Percentiles rank a stretch among this genome's conserved stretches.
phyloP scores from a whole-genome alignment of 2,797 vertebrate species.

The Malurus leucopterus region DNA sequence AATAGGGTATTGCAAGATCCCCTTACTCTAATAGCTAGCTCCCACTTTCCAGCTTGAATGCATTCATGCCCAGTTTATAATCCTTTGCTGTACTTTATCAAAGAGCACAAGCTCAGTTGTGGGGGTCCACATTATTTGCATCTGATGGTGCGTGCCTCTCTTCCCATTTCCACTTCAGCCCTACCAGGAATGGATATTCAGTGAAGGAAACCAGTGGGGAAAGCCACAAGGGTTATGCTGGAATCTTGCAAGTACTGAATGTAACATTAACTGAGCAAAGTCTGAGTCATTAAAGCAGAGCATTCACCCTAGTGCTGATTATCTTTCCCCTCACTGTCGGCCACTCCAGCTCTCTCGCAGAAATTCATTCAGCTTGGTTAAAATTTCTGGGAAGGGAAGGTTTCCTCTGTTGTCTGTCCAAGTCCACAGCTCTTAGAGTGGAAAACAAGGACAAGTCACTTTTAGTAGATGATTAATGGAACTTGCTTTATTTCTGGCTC shows the following conservation, averaged over 20 bases:
- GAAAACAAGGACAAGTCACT: constrained; percentile 2
- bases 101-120: background rate
- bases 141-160: background rate
- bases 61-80: background rate
- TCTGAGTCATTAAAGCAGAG: constrained; percentile 45
- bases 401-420: constrained; percentile 19
- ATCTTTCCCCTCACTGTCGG: constrained; percentile 51
- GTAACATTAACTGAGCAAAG: constrained; percentile 40
- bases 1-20: background rate
- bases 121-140: background rate
- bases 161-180: background rate
- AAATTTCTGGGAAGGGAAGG: constrained; percentile 52
- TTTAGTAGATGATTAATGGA: background rate
- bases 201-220: constrained; percentile 14
- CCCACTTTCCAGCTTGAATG: background rate
- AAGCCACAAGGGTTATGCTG: constrained; percentile 36
- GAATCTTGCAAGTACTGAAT: background rate
- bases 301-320: constrained; percentile 19
- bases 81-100: background rate
- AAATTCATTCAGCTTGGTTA: constrained; percentile 47
- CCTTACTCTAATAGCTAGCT: background rate
- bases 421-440: constrained; percentile 11
- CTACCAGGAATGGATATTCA: background rate
- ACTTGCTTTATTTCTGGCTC: background rate
- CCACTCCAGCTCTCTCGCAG: constrained; percentile 35